Evolutionary conservation across 2,888 invertebrate genomes (phyloP).

Genomic region (Leucophora obtusa): DNA sequence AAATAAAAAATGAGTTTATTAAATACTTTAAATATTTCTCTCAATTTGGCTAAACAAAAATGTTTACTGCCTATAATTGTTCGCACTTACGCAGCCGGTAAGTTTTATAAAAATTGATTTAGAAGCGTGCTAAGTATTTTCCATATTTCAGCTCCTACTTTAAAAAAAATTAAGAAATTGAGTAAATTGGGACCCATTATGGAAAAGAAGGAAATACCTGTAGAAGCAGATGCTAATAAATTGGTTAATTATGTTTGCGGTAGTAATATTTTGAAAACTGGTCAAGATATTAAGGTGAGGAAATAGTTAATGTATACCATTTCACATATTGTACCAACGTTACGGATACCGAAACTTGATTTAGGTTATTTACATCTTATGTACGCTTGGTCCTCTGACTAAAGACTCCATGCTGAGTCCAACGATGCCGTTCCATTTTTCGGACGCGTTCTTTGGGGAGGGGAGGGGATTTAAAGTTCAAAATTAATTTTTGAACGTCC

Average conservation of each 20-base stretch:
- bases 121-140: neutral
- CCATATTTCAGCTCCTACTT: constrained; percentile 9
- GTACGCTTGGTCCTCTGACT: too few species aligned
- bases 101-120: constrained; percentile 2
- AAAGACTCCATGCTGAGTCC: too few species aligned
- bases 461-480: too few species aligned
- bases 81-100: constrained; percentile 43
- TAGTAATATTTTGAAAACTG: constrained; percentile 88
- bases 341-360: too few species aligned
- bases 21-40: constrained; percentile 18
- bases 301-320: too few species aligned
- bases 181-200: constrained; percentile 82
- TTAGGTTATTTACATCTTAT: too few species aligned
- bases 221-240: constrained; percentile 90
- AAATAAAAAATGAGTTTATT: constrained; percentile 48
- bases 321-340: too few species aligned
- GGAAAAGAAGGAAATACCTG: constrained; percentile 87
- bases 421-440: too few species aligned
- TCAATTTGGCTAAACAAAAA: constrained; percentile 29
- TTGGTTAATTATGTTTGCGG: constrained; percentile 90
- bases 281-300: constrained; percentile 86
- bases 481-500: too few species aligned
- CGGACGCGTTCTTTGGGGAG: too few species aligned
- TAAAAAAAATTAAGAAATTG: constrained; percentile 78
- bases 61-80: neutral